Conservation (phyloP, 2,888 invertebrate species). For the Phyllotreta cruciferae region DNA sequence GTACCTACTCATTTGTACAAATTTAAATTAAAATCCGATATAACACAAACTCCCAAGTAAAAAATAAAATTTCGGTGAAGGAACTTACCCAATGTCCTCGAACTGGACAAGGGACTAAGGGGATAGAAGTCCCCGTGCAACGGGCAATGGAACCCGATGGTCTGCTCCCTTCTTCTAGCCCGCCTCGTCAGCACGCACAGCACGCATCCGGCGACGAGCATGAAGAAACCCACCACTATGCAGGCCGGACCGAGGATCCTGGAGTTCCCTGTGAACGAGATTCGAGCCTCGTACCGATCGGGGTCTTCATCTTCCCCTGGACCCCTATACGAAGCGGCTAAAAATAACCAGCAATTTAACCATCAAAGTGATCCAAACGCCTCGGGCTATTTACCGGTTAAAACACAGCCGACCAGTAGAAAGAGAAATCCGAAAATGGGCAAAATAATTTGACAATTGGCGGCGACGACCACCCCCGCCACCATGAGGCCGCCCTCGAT, state of each 20-base stretch:
- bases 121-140: slow-evolving; percentile 82
- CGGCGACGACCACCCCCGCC: slow-evolving; percentile 78
- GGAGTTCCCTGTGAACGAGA: slow-evolving; percentile 77
- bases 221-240: slow-evolving; percentile 75
- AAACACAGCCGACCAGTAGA: slow-evolving; percentile 76
- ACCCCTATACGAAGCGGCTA: slow-evolving; percentile 78
- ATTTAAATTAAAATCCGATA: no score
- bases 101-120: slow-evolving; percentile 68
- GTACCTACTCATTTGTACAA: no score
- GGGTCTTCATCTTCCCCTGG: slow-evolving; percentile 76
- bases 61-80: neutral
- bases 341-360: slow-evolving; percentile 45
- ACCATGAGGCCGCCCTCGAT: slow-evolving; percentile 80
- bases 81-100: slow-evolving; percentile 56
- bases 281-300: slow-evolving; percentile 74
- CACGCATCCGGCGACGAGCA: slow-evolving; percentile 72
- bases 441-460: slow-evolving; percentile 78
- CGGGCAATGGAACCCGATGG: slow-evolving; percentile 79
- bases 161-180: slow-evolving; percentile 70
- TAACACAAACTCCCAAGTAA: no score
- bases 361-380: no score
- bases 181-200: slow-evolving; percentile 73
- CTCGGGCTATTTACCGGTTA: no score
- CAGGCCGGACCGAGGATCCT: slow-evolving; percentile 76
- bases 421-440: slow-evolving; percentile 80